Percentiles rank a stretch among this genome's conserved stretches.
These are phyloP conservation scores for Meteorus sp. DNA, from an alignment of 1,140 invertebrate genomes.

Conservation along the genomic window DNA sequence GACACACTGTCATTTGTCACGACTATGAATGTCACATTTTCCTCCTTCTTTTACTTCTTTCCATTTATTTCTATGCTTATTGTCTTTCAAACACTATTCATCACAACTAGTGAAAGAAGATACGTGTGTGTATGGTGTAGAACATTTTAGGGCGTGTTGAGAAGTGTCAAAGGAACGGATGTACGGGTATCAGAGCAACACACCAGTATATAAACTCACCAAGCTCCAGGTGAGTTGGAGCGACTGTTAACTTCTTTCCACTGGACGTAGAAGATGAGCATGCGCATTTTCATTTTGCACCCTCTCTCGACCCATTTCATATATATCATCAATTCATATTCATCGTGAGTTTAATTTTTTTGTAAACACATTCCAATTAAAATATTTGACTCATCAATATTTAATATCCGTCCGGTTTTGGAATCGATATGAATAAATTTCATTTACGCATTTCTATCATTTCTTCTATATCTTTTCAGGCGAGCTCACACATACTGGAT, in stretches of 20 bases:
- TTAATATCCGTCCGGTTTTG: no score
- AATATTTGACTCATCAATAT: no score
- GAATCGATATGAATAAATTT: no score
- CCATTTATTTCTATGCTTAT: background rate
- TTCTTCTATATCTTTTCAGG: background rate
- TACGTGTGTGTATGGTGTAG: no score
- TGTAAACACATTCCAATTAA: background rate
- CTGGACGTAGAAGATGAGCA: constrained; percentile 7
- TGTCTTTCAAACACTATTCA: background rate
- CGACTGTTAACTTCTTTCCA: no score
- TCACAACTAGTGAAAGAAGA: background rate
- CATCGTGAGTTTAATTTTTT: background rate
- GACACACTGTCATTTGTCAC: background rate
- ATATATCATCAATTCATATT: background rate
- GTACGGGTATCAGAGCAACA: no score
- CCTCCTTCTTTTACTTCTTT: background rate
- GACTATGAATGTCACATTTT: constrained; percentile 4
- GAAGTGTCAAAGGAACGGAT: constrained; percentile 4
- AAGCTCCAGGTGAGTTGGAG: constrained; percentile 25
- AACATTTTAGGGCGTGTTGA: constrained; percentile 15
- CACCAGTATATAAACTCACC: constrained; percentile 9
- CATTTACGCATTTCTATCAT: background rate
- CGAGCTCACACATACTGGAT: background rate
- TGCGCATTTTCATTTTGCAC: constrained; percentile 16
- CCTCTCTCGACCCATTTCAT: constrained; percentile 1